A percentile compares a stretch with the other conserved stretches of the same genome.
Conservation (phyloP, 2,888 invertebrate species). For the Catocala sponsa region DNA sequence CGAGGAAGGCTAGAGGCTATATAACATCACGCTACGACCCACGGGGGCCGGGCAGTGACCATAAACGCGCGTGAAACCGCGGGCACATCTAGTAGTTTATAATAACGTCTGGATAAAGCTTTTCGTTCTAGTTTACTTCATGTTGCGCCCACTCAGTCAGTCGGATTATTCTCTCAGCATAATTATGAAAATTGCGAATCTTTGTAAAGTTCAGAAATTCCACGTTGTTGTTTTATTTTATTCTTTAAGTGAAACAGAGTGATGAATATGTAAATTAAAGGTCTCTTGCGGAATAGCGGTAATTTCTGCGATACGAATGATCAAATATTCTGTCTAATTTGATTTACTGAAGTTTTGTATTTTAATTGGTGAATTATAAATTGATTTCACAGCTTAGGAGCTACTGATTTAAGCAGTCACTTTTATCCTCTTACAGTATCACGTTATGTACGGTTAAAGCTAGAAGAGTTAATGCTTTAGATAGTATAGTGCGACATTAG, state of each 20-base stretch:
- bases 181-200: constrained; percentile 37
- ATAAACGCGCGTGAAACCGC: no score
- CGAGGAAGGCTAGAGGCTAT: no score
- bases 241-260: constrained; percentile 49
- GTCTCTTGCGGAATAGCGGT: constrained; percentile 47
- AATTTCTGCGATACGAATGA: constrained; percentile 41
- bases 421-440: constrained; percentile 13
- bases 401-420: constrained; percentile 26
- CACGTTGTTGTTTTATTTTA: constrained; percentile 50
- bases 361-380: constrained; percentile 39
- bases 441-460: background rate
- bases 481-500: no score
- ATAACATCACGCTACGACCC: no score
- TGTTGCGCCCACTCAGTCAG: background rate
- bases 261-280: constrained; percentile 63
- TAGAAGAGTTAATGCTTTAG: no score
- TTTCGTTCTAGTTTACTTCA: no score
- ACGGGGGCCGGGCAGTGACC: no score
- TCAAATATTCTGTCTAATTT: constrained; percentile 47
- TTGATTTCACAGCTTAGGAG: constrained; percentile 27
- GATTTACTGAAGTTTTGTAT: constrained; percentile 44
- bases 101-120: no score
- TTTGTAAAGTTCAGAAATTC: constrained; percentile 40
- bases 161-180: constrained; percentile 15
- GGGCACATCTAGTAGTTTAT: no score